phyloP scores from a whole-genome alignment of 2,888 invertebrate species.

The Ecliptopera silaceata region DNA sequence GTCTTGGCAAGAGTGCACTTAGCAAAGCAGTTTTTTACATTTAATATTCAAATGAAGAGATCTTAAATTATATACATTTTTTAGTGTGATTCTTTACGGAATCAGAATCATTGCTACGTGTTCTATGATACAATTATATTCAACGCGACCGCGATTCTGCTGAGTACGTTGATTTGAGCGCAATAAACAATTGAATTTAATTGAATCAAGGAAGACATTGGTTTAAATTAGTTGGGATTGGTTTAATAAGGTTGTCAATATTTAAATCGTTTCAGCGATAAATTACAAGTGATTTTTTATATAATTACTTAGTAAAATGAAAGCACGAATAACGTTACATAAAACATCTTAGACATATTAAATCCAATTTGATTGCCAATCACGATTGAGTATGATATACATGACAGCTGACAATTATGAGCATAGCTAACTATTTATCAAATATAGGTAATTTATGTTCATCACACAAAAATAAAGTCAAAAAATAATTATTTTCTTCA shows the following conservation, averaged over 20 bases:
- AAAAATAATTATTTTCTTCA: too few species aligned
- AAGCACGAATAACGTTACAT: too few species aligned
- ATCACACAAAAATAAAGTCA: too few species aligned
- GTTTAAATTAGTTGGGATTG: slow-evolving; percentile 5
- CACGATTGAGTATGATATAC: too few species aligned
- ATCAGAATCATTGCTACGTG: too few species aligned
- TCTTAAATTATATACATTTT: neutral
- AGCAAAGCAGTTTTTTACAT: slow-evolving; percentile 5
- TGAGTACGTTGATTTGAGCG: slow-evolving; percentile 14
- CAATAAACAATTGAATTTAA: slow-evolving; percentile 37
- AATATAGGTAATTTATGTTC: too few species aligned
- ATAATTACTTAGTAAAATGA: too few species aligned
- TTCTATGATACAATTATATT: neutral
- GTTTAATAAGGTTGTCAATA: slow-evolving; percentile 24
- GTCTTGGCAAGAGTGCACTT: slow-evolving; percentile 11
- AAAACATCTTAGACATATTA: too few species aligned
- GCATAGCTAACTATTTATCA: too few species aligned
- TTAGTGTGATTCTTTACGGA: neutral
- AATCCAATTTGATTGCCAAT: too few species aligned
- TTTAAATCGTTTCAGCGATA: neutral
- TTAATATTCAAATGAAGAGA: slow-evolving; percentile 10
- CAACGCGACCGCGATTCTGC: neutral
- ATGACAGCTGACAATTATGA: too few species aligned
- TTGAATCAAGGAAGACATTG: slow-evolving; percentile 40
- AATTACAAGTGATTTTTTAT: too few species aligned